Evolutionary conservation across 2,888 invertebrate species (phyloP), one percentile per base, ranked within the genome.

Genomic region (Cybosia mesomella): DNA sequence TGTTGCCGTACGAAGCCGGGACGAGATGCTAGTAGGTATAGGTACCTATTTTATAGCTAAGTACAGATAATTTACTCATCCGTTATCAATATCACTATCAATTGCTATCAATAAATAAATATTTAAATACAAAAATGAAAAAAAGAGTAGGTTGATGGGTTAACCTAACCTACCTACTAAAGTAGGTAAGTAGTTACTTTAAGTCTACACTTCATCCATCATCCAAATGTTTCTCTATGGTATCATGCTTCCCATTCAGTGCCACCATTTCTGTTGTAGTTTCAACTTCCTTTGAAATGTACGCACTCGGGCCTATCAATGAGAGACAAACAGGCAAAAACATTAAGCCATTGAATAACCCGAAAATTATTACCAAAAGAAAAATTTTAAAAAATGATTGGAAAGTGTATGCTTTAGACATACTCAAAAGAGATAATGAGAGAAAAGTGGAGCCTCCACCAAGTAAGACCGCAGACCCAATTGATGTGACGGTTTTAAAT

Each of bases 381-480:
- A 98, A 98, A 85, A 98, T 97, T 95, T 97, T 94, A 79, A 96
- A 96, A 87, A 98, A 98, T 18, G 97, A 95, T 75, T 96, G 96
- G 87, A 98, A 98, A 0, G 97, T 97, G 84, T 98, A 97, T 7
- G 97, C 97, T 77, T 96, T 96, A 0, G 97, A 97, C 80, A 96
- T 95, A 71, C 96, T 96, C 66, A 98, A 95, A 83, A 97, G 95
- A 13, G 96, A 96, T 58, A 98, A 95, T 0, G 97, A 96, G 18
- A 98, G 93, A 53, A 98, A 93, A 5, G 98, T 98, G 2, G 97
- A 97, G 34, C 97, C 96, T 0, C 97, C 98, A 4, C 98, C 98
- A 83, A 97, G 96, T 32, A 97, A 88, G 1, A 98, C 97, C 1
- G 98, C 97, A 28, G 96, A 95, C 10, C 97, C 98, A 68, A 98